Conservation (phyloP, 2,888 invertebrate genomes). For the Scelioninae gen. 2 region DNA sequence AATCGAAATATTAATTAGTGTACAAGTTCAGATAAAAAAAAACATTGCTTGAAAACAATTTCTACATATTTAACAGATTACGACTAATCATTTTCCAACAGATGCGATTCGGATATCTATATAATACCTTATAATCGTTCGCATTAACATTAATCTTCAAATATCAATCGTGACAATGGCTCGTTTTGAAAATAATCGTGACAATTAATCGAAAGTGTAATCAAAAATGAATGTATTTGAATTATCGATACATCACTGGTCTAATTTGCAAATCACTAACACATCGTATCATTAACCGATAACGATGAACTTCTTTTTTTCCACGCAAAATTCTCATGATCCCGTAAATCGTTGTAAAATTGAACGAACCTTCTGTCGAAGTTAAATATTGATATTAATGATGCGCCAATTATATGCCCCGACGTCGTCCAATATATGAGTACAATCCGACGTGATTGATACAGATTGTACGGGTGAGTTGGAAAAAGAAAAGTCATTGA, state of each 20-base stretch:
- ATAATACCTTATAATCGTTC: constrained; percentile 7
- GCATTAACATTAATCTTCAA: constrained; percentile 17
- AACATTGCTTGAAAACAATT: too few relatives aligned
- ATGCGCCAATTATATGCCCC: constrained; percentile 32
- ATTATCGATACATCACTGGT: too few relatives aligned
- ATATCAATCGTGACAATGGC: constrained; percentile 26
- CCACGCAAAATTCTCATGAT: constrained; percentile 8
- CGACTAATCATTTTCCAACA: not conserved
- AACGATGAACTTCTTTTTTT: not conserved
- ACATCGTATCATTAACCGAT: not conserved
- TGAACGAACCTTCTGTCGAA: constrained; percentile 6
- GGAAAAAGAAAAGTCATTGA: constrained; percentile 59
- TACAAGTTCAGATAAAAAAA: too few relatives aligned
- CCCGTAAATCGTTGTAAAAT: constrained; percentile 20
- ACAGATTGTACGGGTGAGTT: constrained; percentile 39
- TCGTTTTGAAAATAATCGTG: not conserved
- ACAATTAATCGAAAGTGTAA: too few relatives aligned
- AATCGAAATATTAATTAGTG: too few relatives aligned
- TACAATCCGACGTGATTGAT: constrained; percentile 51
- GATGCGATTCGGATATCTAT: too few relatives aligned
- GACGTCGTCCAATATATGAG: constrained; percentile 24
- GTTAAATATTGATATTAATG: constrained; percentile 46
- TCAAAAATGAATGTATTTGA: too few relatives aligned
- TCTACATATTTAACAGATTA: too few relatives aligned
- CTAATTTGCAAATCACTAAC: too few relatives aligned